A percentile compares a stretch with the other conserved stretches of the same genome.
Evolutionary conservation across 2,888 invertebrate genomes (phyloP).

Genomic region (Sialis lutaria): DNA sequence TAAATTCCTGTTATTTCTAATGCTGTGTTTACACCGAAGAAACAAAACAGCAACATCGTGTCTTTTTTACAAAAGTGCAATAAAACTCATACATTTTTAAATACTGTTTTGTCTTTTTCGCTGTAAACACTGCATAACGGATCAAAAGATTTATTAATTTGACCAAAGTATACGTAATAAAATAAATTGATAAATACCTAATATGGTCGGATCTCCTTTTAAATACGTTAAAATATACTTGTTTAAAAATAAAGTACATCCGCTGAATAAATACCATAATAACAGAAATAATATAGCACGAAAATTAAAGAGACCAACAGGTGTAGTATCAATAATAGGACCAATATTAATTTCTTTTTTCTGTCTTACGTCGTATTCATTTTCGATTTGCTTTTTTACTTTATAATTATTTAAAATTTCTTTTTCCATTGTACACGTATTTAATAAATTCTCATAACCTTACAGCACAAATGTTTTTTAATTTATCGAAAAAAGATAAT

Average conservation of each 20-base stretch:
- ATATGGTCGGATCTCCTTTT: slow-evolving; percentile 51
- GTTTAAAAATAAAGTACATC: slow-evolving; percentile 58
- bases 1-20: no score
- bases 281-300: slow-evolving; percentile 41
- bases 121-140: no score
- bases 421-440: not conserved
- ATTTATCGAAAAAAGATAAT: no score
- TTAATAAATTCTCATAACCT: not conserved
- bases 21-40: no score
- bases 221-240: slow-evolving; percentile 58
- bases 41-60: no score
- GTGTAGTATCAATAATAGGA: not conserved
- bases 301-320: slow-evolving; percentile 32
- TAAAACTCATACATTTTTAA: no score
- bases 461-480: no score
- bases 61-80: no score
- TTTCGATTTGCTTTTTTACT: not conserved
- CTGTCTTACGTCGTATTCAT: not conserved
- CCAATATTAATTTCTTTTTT: not conserved
- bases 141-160: no score
- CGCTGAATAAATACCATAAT: slow-evolving; percentile 63
- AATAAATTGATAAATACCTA: slow-evolving; percentile 31
- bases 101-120: no score
- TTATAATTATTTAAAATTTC: not conserved
- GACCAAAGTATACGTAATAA: no score